Evolutionary conservation across 1,140 invertebrate species (phyloP).

Genomic region (Ceratosolen fusciceps): DNA sequence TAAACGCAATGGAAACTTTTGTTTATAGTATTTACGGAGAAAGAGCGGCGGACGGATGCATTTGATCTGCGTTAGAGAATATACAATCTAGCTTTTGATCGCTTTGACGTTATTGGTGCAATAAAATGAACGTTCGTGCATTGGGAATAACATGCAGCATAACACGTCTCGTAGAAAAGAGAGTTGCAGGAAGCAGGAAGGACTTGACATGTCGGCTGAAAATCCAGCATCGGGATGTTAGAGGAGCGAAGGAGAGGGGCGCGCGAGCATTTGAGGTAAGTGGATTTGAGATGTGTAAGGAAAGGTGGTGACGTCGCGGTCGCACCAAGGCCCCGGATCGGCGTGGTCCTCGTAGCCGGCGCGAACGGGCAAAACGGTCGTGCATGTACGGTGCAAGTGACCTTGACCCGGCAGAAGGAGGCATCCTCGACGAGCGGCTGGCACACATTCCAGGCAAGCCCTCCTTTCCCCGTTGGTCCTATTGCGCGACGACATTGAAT

Average conservation of each 20-base stretch:
- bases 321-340: too few relatives aligned
- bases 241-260: background rate
- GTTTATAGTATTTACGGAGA: too few relatives aligned
- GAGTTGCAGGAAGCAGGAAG: background rate
- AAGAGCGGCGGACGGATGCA: too few relatives aligned
- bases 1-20: too few relatives aligned
- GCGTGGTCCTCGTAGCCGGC: too few relatives aligned
- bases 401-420: slow-evolving; percentile 30
- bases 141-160: too few relatives aligned
- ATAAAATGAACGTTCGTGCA: too few relatives aligned
- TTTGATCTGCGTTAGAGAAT: too few relatives aligned
- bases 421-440: slow-evolving; percentile 48
- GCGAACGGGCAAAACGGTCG: background rate
- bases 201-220: too few relatives aligned
- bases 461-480: background rate
- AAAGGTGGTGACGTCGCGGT: background rate
- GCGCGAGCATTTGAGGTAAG: slow-evolving; percentile 14
- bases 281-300: background rate
- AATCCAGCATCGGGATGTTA: too few relatives aligned
- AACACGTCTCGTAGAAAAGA: background rate
- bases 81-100: too few relatives aligned
- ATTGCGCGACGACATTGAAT: slow-evolving; percentile 1
- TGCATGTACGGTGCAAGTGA: background rate
- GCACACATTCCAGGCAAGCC: slow-evolving; percentile 56
- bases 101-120: too few relatives aligned